These are phyloP conservation scores for Drosophila dives DNA, from an alignment of 2,888 invertebrate species.

Conservation along the genomic window DNA sequence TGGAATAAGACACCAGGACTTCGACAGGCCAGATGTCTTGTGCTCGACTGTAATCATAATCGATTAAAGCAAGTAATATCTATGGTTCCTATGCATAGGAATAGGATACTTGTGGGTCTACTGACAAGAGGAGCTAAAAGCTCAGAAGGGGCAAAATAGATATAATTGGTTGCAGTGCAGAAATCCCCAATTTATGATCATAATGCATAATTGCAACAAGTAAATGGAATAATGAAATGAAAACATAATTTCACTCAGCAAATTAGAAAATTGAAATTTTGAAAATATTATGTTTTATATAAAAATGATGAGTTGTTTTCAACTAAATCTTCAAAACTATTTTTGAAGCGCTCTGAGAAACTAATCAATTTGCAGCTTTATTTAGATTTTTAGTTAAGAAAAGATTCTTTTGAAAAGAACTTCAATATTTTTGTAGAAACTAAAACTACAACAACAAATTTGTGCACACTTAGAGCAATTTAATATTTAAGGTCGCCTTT, in stretches of 20 bases:
- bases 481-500: conserved; percentile 27
- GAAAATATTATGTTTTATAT: not conserved
- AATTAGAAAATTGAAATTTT: not conserved
- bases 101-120: too few relatives aligned
- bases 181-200: not conserved
- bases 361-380: conserved; percentile 8
- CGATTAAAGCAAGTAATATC: too few relatives aligned
- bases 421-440: not conserved
- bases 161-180: too few relatives aligned
- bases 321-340: not conserved
- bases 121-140: too few relatives aligned
- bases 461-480: conserved; percentile 23
- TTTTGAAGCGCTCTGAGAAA: conserved; percentile 12
- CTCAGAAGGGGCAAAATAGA: too few relatives aligned
- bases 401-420: conserved; percentile 10
- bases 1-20: too few relatives aligned
- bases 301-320: conserved; percentile 3
- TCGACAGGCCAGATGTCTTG: too few relatives aligned
- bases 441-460: conserved; percentile 8
- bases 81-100: too few relatives aligned
- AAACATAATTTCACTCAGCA: conserved; percentile 1
- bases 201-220: conserved; percentile 7
- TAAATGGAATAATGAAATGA: not conserved
- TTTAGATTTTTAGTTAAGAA: not conserved
- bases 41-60: too few relatives aligned